These are phyloP conservation scores for Paramisgurnus dabryanus DNA, from an alignment of 2,113 vertebrate species.

Conservation along the genomic window DNA sequence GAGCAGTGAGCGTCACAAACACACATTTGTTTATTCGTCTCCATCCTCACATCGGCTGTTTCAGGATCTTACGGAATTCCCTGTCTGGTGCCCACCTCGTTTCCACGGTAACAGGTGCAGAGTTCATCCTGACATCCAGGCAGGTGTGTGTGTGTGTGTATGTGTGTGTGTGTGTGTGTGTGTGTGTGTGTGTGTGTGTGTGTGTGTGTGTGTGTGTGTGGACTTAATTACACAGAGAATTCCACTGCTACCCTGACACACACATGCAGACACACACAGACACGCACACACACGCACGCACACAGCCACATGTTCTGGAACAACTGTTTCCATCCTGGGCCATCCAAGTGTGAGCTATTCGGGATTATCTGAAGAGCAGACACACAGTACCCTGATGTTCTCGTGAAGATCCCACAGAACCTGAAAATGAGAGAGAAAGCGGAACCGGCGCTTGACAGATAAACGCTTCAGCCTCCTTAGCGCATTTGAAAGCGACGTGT, in stretches of 20 bases:
- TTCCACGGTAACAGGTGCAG: conserved; percentile 50
- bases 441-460: neutral
- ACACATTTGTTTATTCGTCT: neutral
- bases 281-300: neutral
- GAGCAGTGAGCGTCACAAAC: neutral
- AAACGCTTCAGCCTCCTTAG: conserved; percentile 31
- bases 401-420: too few species aligned
- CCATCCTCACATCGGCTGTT: neutral
- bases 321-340: conserved; percentile 3
- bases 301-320: conserved; percentile 9
- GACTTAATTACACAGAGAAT: conserved; percentile 35
- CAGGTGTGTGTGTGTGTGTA: conserved; percentile 40
- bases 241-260: neutral
- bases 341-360: neutral
- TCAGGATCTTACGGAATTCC: conserved; percentile 40
- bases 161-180: conserved; percentile 49
- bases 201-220: conserved; percentile 43
- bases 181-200: conserved; percentile 47
- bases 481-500: conserved; percentile 51
- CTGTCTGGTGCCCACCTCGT: conserved; percentile 36
- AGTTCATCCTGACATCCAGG: conserved; percentile 38
- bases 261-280: neutral
- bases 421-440: conserved; percentile 17
- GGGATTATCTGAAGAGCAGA: neutral
- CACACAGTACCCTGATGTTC: neutral